Percentiles rank a stretch among this genome's conserved stretches.
phyloP scores from a whole-genome alignment of 2,113 vertebrate species.

The Phaethon lepturus region DNA sequence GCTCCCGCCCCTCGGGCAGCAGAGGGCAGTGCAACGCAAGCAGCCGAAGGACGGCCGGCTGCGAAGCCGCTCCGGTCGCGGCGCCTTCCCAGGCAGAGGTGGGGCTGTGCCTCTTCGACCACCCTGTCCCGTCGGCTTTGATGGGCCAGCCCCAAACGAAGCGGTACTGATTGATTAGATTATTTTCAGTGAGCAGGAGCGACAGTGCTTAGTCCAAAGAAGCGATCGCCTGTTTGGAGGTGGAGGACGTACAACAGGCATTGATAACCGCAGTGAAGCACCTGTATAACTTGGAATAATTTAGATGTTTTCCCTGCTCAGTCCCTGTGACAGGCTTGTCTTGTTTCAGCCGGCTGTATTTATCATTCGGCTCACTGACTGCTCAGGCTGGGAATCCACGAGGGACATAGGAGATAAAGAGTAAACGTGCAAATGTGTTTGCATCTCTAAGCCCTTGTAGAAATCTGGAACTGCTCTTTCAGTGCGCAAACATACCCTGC shows the following conservation, averaged over 20 bases:
- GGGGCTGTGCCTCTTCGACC: neutral
- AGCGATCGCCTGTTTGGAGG: accelerated
- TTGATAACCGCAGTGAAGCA: neutral
- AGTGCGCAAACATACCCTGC: neutral
- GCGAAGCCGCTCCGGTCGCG: too few relatives aligned
- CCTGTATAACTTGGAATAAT: neutral
- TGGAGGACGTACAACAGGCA: neutral
- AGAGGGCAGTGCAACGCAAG: slow-evolving; percentile 53
- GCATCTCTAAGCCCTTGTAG: neutral
- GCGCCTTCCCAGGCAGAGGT: accelerated
- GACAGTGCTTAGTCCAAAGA: accelerated
- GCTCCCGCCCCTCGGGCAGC: neutral
- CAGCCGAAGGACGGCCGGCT: neutral
- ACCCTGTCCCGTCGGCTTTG: neutral
- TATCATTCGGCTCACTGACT: neutral
- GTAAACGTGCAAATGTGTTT: neutral
- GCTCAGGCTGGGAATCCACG: neutral
- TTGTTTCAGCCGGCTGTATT: neutral
- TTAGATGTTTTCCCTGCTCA: neutral
- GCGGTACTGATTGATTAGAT: accelerated
- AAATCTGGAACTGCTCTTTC: neutral
- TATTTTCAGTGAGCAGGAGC: neutral
- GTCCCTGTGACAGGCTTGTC: neutral
- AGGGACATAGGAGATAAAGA: neutral
- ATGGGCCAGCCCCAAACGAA: neutral